Percentiles rank a stretch among this genome's conserved stretches.
phyloP scores from a whole-genome alignment of 2,797 vertebrate genomes.

The Enteromius afrohamiltoni region DNA sequence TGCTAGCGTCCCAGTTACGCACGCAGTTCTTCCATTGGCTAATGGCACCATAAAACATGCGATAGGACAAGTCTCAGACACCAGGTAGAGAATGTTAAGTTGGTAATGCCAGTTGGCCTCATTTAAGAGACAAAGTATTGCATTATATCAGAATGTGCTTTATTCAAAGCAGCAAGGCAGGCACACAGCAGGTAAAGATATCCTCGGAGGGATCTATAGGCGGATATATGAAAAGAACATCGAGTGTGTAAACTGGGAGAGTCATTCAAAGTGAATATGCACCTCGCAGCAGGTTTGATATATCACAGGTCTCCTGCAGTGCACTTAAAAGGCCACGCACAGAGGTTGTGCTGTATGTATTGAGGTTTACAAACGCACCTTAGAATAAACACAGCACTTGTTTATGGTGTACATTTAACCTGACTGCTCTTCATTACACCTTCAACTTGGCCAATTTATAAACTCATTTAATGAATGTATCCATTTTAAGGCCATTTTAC shows the following conservation, averaged over 20 bases:
- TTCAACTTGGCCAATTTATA: background rate
- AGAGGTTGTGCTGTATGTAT: conserved; percentile 20
- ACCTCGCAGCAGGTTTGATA: conserved; percentile 40
- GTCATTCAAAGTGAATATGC: conserved; percentile 54
- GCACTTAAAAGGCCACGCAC: conserved; percentile 43
- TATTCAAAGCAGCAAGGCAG: conserved; percentile 56
- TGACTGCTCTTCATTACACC: conserved; percentile 24
- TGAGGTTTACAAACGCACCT: conserved; percentile 31
- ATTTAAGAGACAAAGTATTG: conserved; percentile 76
- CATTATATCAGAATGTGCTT: conserved; percentile 65
- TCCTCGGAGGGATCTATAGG: conserved; percentile 49
- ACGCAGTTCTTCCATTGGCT: conserved; percentile 74
- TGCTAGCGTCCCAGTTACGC: conserved; percentile 75
- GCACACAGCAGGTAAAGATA: conserved; percentile 57
- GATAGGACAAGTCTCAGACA: conserved; percentile 72
- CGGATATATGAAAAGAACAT: conserved; percentile 45
- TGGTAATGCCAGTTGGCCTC: conserved; percentile 73
- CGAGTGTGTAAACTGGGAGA: conserved; percentile 48
- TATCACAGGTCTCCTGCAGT: conserved; percentile 38
- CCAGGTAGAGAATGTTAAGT: conserved; percentile 75
- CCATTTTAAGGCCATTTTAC: conserved; percentile 7
- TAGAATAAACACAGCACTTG: conserved; percentile 31
- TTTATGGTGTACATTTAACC: conserved; percentile 29
- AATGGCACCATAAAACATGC: conserved; percentile 82
- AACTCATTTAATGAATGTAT: conserved; percentile 1